Percentiles rank a stretch among this genome's conserved stretches.
These are phyloP conservation scores for Drosophila anomelani DNA, from an alignment of 2,888 invertebrate species.

Conservation along the genomic window DNA sequence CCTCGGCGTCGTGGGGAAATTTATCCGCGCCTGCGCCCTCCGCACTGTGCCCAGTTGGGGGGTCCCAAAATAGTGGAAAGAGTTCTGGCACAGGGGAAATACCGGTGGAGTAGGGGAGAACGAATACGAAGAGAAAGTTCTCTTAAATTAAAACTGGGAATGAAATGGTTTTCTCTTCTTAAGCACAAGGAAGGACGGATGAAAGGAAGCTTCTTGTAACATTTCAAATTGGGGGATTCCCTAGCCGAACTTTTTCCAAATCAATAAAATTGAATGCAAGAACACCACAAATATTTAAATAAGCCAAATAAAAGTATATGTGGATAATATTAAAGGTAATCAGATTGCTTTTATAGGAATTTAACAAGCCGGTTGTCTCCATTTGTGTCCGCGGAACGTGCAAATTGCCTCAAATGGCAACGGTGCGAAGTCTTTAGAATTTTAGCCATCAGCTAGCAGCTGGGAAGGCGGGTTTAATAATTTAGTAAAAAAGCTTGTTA, in stretches of 20 bases:
- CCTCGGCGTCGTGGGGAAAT: constrained; percentile 33
- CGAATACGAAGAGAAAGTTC: constrained; percentile 45
- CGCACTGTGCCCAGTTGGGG: constrained; percentile 32
- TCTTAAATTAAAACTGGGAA: constrained; percentile 52
- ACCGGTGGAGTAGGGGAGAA: constrained; percentile 5
- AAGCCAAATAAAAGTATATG: constrained; percentile 2
- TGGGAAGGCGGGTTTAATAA: neutral
- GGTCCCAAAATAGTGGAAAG: constrained; percentile 12
- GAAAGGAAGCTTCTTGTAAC: neutral
- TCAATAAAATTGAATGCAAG: constrained; percentile 1
- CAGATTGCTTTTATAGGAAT: constrained; percentile 49
- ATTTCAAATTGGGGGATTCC: neutral
- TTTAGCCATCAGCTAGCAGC: neutral
- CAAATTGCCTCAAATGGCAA: neutral
- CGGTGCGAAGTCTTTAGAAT: no score
- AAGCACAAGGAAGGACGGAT: neutral
- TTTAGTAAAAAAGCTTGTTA: neutral
- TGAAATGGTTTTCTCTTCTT: neutral
- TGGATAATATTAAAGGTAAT: constrained; percentile 32
- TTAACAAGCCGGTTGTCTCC: constrained; percentile 31
- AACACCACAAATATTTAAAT: neutral
- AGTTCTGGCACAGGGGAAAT: neutral
- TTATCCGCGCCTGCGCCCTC: constrained; percentile 61
- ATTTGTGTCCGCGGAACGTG: constrained; percentile 11
- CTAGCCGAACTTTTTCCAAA: neutral